These are phyloP conservation scores for Poeciliopsis paucimaculata DNA, from an alignment of 2,797 vertebrate species.

Conservation along the genomic window DNA sequence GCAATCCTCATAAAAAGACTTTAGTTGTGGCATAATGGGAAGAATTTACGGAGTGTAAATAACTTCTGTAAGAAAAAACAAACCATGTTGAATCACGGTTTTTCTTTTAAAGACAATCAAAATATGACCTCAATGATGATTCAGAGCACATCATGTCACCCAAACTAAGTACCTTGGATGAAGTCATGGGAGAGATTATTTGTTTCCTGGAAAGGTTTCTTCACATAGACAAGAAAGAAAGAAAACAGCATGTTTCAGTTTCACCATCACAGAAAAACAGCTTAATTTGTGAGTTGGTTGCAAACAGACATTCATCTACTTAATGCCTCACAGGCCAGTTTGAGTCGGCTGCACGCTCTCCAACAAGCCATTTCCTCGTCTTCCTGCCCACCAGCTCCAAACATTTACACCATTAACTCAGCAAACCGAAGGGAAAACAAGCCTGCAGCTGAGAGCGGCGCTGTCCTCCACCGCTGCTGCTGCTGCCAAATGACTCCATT, in stretches of 20 bases:
- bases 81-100: background rate
- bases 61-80: background rate
- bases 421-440: constrained; percentile 64
- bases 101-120: background rate
- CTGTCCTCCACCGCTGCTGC: constrained; percentile 42
- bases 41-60: background rate
- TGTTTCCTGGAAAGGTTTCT: background rate
- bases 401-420: constrained; percentile 64
- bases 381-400: constrained; percentile 43
- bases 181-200: constrained; percentile 6
- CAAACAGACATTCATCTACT: constrained; percentile 37
- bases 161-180: background rate
- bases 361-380: constrained; percentile 63
- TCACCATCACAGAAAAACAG: constrained; percentile 30
- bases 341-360: constrained; percentile 56
- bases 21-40: background rate
- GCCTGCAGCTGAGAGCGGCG: constrained; percentile 59
- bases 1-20: background rate
- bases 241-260: constrained; percentile 4
- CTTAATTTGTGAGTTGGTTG: background rate
- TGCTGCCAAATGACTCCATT: constrained; percentile 68
- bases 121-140: constrained; percentile 9
- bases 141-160: background rate
- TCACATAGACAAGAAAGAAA: constrained; percentile 2
- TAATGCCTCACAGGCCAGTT: constrained; percentile 32